Evolutionary conservation across 2,113 vertebrate genomes (phyloP).

Genomic region (Atractosteus spatula): DNA sequence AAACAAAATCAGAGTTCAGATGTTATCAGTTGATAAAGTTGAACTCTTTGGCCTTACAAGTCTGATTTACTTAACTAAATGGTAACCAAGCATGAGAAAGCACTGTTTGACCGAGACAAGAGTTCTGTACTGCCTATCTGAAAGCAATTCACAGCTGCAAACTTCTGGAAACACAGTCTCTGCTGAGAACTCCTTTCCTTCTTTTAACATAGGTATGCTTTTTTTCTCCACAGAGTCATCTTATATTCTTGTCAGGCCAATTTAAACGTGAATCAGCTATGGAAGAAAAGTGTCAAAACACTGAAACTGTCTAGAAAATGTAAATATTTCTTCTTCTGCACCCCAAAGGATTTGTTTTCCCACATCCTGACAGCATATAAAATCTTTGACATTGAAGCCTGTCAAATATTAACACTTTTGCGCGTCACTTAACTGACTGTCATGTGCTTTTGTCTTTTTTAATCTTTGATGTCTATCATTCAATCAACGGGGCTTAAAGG

Average conservation of each 20-base stretch:
- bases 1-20: too few species aligned
- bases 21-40: too few species aligned
- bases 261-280: slow-evolving; percentile 73
- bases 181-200: slow-evolving; percentile 2
- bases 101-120: too few species aligned
- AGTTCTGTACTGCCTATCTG: too few species aligned
- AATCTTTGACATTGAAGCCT: slow-evolving; percentile 84
- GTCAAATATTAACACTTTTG: slow-evolving; percentile 77
- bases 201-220: slow-evolving; percentile 54
- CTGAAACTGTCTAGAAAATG: slow-evolving; percentile 78
- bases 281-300: slow-evolving; percentile 87
- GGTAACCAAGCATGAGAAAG: too few species aligned
- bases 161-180: neutral
- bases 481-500: slow-evolving; percentile 46
- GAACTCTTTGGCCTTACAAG: too few species aligned
- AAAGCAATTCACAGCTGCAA: neutral
- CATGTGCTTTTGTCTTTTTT: slow-evolving; percentile 59
- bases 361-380: slow-evolving; percentile 81
- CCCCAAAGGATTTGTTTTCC: slow-evolving; percentile 79
- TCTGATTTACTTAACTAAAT: too few species aligned
- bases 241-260: slow-evolving; percentile 75
- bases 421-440: slow-evolving; percentile 56
- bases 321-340: slow-evolving; percentile 78
- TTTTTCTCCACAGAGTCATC: slow-evolving; percentile 70
- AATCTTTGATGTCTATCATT: slow-evolving; percentile 59